Conservation (phyloP, 2,113 vertebrate species). For the Orientallactaga bullata region DNA sequence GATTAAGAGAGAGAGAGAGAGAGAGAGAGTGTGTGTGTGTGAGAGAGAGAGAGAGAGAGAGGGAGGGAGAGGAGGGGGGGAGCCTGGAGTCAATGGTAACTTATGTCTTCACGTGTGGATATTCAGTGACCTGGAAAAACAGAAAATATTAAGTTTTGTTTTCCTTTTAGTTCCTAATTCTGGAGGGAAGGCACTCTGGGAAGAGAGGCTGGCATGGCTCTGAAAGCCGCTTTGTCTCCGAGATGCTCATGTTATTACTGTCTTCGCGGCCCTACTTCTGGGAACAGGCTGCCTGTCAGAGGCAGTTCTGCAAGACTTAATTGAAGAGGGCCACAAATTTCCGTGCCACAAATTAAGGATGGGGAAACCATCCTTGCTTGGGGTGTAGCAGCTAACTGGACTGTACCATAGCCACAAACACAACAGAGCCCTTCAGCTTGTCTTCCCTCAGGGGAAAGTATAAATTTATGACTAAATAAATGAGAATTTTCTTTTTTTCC, state of each 20-base stretch:
- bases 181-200: not conserved
- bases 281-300: conserved; percentile 30
- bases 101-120: not conserved
- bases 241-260: not conserved
- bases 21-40: no score
- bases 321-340: conserved; percentile 41
- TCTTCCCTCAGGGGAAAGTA: conserved; percentile 68
- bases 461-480: not conserved
- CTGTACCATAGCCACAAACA: conserved; percentile 76
- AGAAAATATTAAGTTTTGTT: not conserved
- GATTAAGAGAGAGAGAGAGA: not conserved
- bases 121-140: not conserved
- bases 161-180: not conserved
- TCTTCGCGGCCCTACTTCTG: conserved; percentile 29
- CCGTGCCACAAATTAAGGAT: conserved; percentile 62
- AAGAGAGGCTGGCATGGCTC: not conserved
- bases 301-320: conserved; percentile 42
- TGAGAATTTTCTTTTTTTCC: not conserved
- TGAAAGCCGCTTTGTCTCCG: not conserved
- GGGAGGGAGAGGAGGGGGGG: no score
- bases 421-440: conserved; percentile 50
- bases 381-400: conserved; percentile 65
- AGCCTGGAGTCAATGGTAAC: not conserved
- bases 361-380: conserved; percentile 31
- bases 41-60: not conserved